These are phyloP conservation scores for Illadopsis cleaveri DNA, from an alignment of 2,113 vertebrate genomes.

Conservation along the genomic window DNA sequence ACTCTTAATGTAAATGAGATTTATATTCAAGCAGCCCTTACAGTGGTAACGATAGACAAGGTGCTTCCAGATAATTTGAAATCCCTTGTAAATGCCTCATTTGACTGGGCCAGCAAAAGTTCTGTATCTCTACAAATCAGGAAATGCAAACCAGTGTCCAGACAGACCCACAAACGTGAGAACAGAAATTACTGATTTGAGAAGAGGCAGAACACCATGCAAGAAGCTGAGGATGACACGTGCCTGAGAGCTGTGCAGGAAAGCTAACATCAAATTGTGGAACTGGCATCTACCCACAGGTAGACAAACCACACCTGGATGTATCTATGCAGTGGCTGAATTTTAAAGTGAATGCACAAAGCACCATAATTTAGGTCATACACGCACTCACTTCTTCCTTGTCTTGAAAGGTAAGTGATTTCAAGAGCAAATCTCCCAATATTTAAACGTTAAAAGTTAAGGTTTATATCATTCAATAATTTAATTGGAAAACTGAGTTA, in stretches of 20 bases:
- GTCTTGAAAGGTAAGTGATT: background rate
- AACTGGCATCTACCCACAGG: background rate
- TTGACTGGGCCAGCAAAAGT: background rate
- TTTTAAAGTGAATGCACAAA: background rate
- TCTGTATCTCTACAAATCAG: background rate
- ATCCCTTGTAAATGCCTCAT: background rate
- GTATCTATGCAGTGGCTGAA: background rate
- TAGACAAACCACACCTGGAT: background rate
- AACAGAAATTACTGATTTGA: background rate
- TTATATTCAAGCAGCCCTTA: background rate
- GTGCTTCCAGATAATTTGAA: background rate
- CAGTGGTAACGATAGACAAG: background rate
- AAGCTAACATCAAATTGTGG: background rate
- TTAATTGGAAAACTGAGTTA: conserved; percentile 20
- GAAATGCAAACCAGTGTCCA: too few relatives aligned
- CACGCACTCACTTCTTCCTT: fast-evolving
- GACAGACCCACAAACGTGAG: background rate
- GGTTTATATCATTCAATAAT: conserved; percentile 1
- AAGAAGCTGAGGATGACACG: background rate
- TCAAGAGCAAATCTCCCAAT: background rate
- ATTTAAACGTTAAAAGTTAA: background rate
- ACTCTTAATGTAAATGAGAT: background rate
- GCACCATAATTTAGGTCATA: background rate
- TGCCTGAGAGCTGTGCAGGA: background rate
- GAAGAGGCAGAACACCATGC: background rate